Evolutionary conservation across 2,888 invertebrate genomes (phyloP), one percentile per base, ranked within the genome.

Genomic region (Holacanthella duospinosa): DNA sequence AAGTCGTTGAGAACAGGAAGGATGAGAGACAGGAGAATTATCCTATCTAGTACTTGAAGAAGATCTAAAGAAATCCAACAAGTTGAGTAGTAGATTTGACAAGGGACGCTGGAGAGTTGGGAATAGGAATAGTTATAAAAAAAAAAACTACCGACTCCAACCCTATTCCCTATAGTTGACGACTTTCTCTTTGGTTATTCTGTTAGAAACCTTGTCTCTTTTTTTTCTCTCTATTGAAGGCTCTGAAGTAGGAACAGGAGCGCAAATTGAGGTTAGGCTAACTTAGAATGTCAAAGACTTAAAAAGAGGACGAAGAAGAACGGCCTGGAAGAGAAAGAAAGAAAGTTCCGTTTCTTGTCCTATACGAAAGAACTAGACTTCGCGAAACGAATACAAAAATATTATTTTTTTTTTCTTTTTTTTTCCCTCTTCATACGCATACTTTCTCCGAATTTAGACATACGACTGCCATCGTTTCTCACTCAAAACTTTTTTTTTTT

Each of bases 201-300:
- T 36, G 36, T 36, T 36, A 36, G 36, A 36, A 16, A 36, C 9
- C 36, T 36, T 36, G 36, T 36, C 36, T 36, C 16, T 36, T 16
- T 36, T 36, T 36, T 36, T 36, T 36, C 36, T 36, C 36, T 16
- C n/a, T n/a, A n/a, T n/a, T n/a, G n/a, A n/a, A n/a, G n/a, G n/a
- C n/a, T n/a, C n/a, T n/a, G n/a, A n/a, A n/a, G n/a, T n/a, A n/a
- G n/a, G n/a, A n/a, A n/a, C n/a, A n/a, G 53, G 53, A 53, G 55
- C 12, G 21, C 55, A 55, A 55, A 55, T 25, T 55, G 55, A 55
- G 26, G n/a, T 21, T 24, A 26, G 9, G 26, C 55, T 27, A 55
- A 55, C 55, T 55, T 55, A 55, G 55, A 24, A 55, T 55, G 55
- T 55, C 55, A 55, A 55, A 55, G 55, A 36, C 36, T 36, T 36